phyloP scores from a whole-genome alignment of 2,888 invertebrate species.

The Epirrhoe tristata region DNA sequence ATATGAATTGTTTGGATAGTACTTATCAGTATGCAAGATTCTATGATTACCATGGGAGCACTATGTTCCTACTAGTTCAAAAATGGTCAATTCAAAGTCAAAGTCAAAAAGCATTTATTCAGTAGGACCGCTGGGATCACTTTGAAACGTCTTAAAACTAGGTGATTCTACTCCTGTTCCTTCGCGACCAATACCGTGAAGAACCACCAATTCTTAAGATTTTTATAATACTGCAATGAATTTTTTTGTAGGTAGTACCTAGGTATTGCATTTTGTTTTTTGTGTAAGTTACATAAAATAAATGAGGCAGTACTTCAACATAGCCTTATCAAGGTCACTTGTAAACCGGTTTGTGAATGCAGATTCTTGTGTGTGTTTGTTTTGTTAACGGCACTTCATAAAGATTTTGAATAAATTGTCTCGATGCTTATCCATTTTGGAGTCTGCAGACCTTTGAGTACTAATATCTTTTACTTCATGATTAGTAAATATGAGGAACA shows the following conservation, averaged over 20 bases:
- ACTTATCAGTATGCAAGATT: slow-evolving; percentile 12
- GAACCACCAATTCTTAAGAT: too few relatives aligned
- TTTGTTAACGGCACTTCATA: neutral
- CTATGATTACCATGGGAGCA: neutral
- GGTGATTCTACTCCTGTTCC: too few relatives aligned
- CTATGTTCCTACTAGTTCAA: neutral
- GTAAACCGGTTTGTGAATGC: neutral
- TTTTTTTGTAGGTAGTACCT: neutral
- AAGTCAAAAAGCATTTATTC: too few relatives aligned
- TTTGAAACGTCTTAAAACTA: too few relatives aligned
- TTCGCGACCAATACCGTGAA: too few relatives aligned
- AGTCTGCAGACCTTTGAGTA: neutral
- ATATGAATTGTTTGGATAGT: slow-evolving; percentile 1
- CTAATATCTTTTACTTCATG: too few relatives aligned
- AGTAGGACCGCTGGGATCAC: too few relatives aligned
- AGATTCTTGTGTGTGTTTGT: neutral
- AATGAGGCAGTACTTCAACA: neutral
- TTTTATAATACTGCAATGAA: too few relatives aligned
- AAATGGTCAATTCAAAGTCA: too few relatives aligned
- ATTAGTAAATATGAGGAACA: too few relatives aligned
- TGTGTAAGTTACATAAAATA: neutral
- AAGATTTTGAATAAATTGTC: neutral
- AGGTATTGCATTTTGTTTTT: neutral
- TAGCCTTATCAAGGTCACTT: neutral
- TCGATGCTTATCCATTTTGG: neutral